Evolutionary conservation across 2,888 invertebrate genomes (phyloP), one percentile per base, ranked within the genome.

Genomic region (Caenorhabditis sp.): DNA sequence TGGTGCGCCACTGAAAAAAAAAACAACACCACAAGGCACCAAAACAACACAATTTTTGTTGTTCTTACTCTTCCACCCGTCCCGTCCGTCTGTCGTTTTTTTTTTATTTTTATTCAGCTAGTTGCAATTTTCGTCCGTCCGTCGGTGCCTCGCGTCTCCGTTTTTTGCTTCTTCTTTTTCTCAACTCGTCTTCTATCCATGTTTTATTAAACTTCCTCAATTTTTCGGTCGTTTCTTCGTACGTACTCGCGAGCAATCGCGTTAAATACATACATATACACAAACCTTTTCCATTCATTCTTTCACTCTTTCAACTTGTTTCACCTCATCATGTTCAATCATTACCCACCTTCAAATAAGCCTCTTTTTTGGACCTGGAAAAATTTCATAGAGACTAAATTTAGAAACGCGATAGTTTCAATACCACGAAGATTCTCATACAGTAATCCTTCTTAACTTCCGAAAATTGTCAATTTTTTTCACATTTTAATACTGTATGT

Each of bases 181-280:
- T 64, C 54, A 27, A 72, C 67, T 72, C 72, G 72, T 64, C 72
- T 67, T 72, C 72, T 67, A 72, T 67, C 67, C 67, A 67, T 67
- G 67, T 72, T 72, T 72, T 72, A 72, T 72, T 72, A 72, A 72
- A 72, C 72, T 72, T 72, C 72, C 72, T 72, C 67, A 72, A 72
- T 72, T 72, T 70, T 67, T 67, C 72, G 51, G 67, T 67, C 67
- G 67, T 67, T 72, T 72, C 72, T 63, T 67, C 72, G 57, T 43
- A 43, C 43, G 43, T 43, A 43, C 43, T 43, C 43, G 43, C 43
- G 14, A 43, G 43, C 43, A 43, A 3, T 12, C 43, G 17, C 43
- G 43, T 43, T 43, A 43, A 43, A 43, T 43, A 43, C 43, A 43
- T 43, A 43, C 43, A 43, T 43, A 43, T 43, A 43, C 43, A 43